These are phyloP conservation scores for Pseudeuparius sepicola DNA, from an alignment of 2,888 invertebrate species.

Conservation along the genomic window DNA sequence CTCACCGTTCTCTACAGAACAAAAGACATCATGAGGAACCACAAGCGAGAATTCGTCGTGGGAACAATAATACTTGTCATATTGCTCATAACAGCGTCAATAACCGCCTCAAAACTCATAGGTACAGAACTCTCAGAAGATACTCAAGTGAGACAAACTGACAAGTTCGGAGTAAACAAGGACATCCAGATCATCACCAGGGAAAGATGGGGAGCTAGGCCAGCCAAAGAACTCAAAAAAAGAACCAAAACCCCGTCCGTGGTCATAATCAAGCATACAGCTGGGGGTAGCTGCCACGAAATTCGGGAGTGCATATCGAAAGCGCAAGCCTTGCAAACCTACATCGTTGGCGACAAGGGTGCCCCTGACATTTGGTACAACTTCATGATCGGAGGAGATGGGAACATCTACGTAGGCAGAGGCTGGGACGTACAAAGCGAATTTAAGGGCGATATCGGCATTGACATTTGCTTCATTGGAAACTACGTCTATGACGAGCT, in stretches of 20 bases:
- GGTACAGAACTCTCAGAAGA: no score
- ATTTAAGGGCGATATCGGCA: constrained; percentile 15
- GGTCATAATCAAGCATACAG: constrained; percentile 45
- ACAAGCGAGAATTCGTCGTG: no score
- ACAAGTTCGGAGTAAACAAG: no score
- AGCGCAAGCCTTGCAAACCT: constrained; percentile 41
- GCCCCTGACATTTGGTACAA: constrained; percentile 41
- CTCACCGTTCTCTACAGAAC: no score
- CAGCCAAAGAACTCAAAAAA: constrained; percentile 30
- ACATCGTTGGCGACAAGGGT: constrained; percentile 24
- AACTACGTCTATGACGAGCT: constrained; percentile 18
- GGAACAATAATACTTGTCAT: no score
- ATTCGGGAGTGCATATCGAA: constrained; percentile 40
- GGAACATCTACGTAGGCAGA: constrained; percentile 63
- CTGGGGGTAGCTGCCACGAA: constrained; percentile 38
- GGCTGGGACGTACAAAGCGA: constrained; percentile 30
- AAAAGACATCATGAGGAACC: no score
- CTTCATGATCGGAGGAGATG: constrained; percentile 60
- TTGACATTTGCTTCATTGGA: constrained; percentile 24
- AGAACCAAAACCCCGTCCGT: constrained; percentile 15
- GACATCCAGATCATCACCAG: constrained; percentile 17
- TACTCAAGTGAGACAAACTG: no score
- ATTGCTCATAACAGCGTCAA: no score
- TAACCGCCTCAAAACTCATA: no score
- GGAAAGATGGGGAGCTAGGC: constrained; percentile 51